Conservation (phyloP, 53 echinoderm and acorn worm species). For the Paelopatides confundens region DNA sequence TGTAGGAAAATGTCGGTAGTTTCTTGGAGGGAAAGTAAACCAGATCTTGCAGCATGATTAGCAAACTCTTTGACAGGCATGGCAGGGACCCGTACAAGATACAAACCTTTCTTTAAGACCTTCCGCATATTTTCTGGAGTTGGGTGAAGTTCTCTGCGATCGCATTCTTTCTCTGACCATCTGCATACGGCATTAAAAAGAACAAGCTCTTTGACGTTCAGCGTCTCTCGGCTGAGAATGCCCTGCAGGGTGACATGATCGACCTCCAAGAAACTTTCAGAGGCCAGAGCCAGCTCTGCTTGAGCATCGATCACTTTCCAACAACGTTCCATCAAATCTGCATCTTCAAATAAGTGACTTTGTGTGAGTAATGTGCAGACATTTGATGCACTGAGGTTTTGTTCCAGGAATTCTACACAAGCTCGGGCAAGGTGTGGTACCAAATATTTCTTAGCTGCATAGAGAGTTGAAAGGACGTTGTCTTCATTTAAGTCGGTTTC, state of each 20-base stretch:
- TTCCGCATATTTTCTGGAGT: slow-evolving; percentile 86
- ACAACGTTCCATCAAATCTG: slow-evolving; percentile 93
- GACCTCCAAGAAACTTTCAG: slow-evolving; percentile 95
- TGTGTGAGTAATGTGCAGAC: slow-evolving; percentile 92
- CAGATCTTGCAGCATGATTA: slow-evolving; percentile 83
- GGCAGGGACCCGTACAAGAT: slow-evolving; percentile 90
- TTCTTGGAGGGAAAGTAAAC: slow-evolving; percentile 87
- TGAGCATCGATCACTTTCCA: slow-evolving; percentile 99
- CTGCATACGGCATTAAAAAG: slow-evolving; percentile 85
- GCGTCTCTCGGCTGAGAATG: slow-evolving; percentile 90
- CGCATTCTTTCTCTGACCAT: slow-evolving; percentile 96
- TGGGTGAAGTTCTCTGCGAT: slow-evolving; percentile 66
- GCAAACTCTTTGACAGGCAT: slow-evolving; percentile 95
- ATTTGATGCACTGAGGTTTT: slow-evolving; percentile 88
- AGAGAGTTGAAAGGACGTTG: slow-evolving; percentile 91
- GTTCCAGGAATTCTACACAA: slow-evolving; percentile 93
- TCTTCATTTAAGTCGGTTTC: slow-evolving; percentile 94
- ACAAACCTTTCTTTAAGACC: slow-evolving; percentile 86
- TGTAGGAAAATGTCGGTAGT: slow-evolving; percentile 90
- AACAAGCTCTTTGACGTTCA: slow-evolving; percentile 95
- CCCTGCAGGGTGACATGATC: slow-evolving; percentile 85
- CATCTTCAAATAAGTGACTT: slow-evolving; percentile 95
- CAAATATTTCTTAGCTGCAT: slow-evolving; percentile 98
- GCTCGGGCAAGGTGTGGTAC: slow-evolving; percentile 93
- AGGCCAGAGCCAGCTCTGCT: slow-evolving; percentile 90